Evolutionary conservation across 1,140 invertebrate genomes (phyloP).

Genomic region (Saxidomus purpurata): DNA sequence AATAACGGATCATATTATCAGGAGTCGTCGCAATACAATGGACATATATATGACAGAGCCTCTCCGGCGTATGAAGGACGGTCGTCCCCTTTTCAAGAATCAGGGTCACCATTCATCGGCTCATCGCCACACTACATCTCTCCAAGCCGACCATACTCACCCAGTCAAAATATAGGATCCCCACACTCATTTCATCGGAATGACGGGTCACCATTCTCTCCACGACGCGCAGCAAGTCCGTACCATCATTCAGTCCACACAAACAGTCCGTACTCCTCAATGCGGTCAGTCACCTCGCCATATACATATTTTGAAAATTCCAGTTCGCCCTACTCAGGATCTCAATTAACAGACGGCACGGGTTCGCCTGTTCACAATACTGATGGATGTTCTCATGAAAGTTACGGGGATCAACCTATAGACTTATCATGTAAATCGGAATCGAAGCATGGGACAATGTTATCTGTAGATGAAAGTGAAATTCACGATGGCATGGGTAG

Average conservation of each 20-base stretch:
- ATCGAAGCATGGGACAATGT: not conserved
- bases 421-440: slow-evolving; percentile 58
- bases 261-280: slow-evolving; percentile 34
- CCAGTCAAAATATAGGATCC: slow-evolving; percentile 12
- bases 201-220: slow-evolving; percentile 25
- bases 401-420: slow-evolving; percentile 34
- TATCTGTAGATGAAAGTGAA: slow-evolving; percentile 8
- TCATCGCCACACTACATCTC: slow-evolving; percentile 47
- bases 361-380: not conserved
- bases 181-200: slow-evolving; percentile 44
- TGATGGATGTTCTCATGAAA: slow-evolving; percentile 27
- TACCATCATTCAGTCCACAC: slow-evolving; percentile 21
- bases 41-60: slow-evolving; percentile 17
- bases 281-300: slow-evolving; percentile 1
- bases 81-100: slow-evolving; percentile 54
- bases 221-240: slow-evolving; percentile 20
- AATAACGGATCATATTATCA: slow-evolving; percentile 2
- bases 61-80: slow-evolving; percentile 45
- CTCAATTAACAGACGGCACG: not conserved
- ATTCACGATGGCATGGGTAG: not conserved
- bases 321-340: slow-evolving; percentile 24
- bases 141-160: slow-evolving; percentile 2
- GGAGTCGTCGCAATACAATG: not conserved
- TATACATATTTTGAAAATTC: not conserved
- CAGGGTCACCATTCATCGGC: slow-evolving; percentile 52